phyloP scores from a whole-genome alignment of 2,113 vertebrate species.

The Oreochromis spilurus region DNA sequence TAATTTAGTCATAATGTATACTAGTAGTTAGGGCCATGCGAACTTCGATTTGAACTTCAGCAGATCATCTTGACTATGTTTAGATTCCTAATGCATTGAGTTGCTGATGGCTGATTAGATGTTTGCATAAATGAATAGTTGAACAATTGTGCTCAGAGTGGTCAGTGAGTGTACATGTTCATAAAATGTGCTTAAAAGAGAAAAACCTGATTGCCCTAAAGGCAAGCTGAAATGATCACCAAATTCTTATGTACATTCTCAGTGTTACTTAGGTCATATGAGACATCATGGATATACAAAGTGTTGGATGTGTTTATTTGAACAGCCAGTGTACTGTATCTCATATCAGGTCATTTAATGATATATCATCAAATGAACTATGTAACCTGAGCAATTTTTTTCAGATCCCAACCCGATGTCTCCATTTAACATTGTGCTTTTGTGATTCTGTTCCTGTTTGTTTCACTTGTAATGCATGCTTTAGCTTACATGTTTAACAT shows the following conservation, averaged over 20 bases:
- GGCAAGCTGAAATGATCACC: background rate
- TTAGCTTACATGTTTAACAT: background rate
- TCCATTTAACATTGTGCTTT: fast-evolving
- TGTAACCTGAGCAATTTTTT: background rate
- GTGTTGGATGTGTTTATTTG: background rate
- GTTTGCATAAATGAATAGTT: background rate
- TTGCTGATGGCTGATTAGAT: background rate
- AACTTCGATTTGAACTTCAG: background rate
- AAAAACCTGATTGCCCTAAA: background rate
- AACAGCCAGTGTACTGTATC: background rate
- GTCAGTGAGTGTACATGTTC: background rate
- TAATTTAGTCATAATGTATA: background rate
- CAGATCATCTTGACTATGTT: background rate
- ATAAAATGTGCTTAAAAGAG: background rate
- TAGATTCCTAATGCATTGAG: background rate
- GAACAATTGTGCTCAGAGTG: background rate
- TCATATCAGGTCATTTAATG: background rate
- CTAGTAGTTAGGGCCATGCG: background rate
- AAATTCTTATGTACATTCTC: background rate
- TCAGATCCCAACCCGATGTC: background rate
- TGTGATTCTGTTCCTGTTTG: background rate
- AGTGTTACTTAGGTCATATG: fast-evolving
- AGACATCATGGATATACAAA: background rate
- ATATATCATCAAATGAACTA: background rate
- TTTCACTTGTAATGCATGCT: background rate